Evolutionary conservation across 1,140 invertebrate genomes (phyloP).

Genomic region (Anadara kagoshimensis): DNA sequence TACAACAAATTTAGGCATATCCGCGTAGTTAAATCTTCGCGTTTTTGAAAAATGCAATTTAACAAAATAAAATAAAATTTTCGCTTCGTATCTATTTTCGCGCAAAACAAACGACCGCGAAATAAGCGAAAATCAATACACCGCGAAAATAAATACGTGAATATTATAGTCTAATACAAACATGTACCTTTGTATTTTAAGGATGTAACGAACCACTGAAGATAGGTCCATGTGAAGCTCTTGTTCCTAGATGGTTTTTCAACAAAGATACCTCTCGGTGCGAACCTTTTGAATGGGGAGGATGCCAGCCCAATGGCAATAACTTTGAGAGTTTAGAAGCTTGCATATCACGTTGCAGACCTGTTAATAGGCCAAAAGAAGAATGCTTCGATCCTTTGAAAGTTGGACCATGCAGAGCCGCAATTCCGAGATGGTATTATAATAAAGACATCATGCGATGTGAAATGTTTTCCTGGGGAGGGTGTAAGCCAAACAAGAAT

Average conservation of each 20-base stretch:
- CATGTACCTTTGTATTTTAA: too few relatives aligned
- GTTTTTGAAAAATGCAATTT: too few relatives aligned
- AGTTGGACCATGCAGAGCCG: constrained; percentile 46
- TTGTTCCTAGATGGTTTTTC: constrained; percentile 74
- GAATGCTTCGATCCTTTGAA: constrained; percentile 40
- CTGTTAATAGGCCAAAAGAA: not conserved
- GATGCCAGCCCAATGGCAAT: constrained; percentile 77
- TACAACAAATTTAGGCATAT: too few relatives aligned
- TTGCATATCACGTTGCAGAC: constrained; percentile 25
- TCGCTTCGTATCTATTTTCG: too few relatives aligned
- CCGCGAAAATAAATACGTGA: too few relatives aligned
- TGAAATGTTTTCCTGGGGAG: constrained; percentile 77
- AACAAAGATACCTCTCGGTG: constrained; percentile 71
- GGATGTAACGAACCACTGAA: constrained; percentile 36
- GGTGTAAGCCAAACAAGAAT: constrained; percentile 77
- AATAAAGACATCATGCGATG: constrained; percentile 71
- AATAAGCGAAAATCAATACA: too few relatives aligned
- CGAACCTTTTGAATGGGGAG: constrained; percentile 77
- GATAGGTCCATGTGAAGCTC: constrained; percentile 46
- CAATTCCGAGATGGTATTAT: constrained; percentile 74
- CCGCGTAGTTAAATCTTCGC: too few relatives aligned
- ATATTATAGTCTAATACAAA: too few relatives aligned
- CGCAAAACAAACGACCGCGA: too few relatives aligned
- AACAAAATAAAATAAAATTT: too few relatives aligned
- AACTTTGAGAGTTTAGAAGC: constrained; percentile 72